Conservation (phyloP, 1,140 invertebrate species). For the Whitmania pigra region DNA sequence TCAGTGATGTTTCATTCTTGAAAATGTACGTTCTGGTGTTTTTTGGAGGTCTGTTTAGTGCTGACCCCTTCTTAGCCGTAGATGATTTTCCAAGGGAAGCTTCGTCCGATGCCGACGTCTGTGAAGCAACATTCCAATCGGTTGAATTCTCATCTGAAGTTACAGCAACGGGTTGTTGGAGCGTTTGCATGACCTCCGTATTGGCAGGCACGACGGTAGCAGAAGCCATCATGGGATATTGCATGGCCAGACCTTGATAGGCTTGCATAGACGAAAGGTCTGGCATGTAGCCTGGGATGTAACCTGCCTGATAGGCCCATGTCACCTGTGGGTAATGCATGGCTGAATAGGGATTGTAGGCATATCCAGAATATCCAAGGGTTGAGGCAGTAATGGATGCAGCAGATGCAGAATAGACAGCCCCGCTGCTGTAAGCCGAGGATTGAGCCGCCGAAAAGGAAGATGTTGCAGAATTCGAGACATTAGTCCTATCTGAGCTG, state of each 20-base stretch:
- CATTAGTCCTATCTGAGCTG: too few relatives aligned
- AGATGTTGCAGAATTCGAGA: neutral
- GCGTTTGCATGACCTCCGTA: neutral
- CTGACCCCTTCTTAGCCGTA: too few relatives aligned
- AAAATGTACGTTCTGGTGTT: conserved; percentile 5
- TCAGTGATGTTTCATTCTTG: neutral
- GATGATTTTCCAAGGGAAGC: too few relatives aligned
- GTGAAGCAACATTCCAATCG: neutral
- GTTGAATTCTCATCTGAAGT: neutral
- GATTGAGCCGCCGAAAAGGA: neutral
- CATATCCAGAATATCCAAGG: neutral
- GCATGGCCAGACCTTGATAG: neutral
- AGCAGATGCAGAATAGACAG: neutral
- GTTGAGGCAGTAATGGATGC: neutral
- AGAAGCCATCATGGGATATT: neutral
- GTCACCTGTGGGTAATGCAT: neutral
- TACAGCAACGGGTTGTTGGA: neutral
- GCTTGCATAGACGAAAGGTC: conserved; percentile 3
- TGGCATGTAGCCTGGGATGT: conserved; percentile 7
- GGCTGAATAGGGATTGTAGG: neutral
- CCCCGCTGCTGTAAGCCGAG: neutral
- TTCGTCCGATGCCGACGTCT: neutral
- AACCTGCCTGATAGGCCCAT: neutral
- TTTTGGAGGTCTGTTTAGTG: neutral
- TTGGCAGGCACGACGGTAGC: neutral